Base-by-base conservation (phyloP, 2,797 vertebrate species). In the Alfaro cultratus region DNA sequence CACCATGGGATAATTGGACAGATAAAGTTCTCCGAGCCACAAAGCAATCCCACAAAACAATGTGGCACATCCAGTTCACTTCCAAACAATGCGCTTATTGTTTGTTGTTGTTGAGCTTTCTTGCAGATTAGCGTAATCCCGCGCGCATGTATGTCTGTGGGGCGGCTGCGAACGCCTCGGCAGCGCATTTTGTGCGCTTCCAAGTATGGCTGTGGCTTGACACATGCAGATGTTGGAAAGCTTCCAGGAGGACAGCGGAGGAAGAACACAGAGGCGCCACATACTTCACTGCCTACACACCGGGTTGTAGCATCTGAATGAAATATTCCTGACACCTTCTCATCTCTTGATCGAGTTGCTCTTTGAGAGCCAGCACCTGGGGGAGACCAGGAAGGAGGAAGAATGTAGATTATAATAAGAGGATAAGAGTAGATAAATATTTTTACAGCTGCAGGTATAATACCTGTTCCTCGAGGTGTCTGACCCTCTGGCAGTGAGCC, bases 381-480 rank as follows among this genome's bases (percentile, higher is more conserved):
- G 53, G 53, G n/a, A 70, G 77, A 45, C 10, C 80, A 72, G 80
- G 34, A 70, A 45, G 47, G 1, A 45, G 4, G 72, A 29, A 62
- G 15, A 21, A n/a, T n/a, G 29, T 10, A 64, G 18, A 62, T 64
- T 10, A 57, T 34, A 62, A 31, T 9, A 62, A 12, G 0, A 5
- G 13, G 11, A 47, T 29, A 51, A 41, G 39, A 67, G 26, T 5
- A 62, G 9, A 8, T 46, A 36, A 16, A 74, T 10, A 55, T 12
- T 10, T 34, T 73, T 5, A 8, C 12, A 46, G 16, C 41, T 43
- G 31, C 55, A 75, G 31, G 18, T 51, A 6, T 41, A 39, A 77
- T 89, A 96, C 96, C 96, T 97, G 96, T 16, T 95, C 93, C 79
- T 97, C 96, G 60, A 95, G 91, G 70, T 92, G 93, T 84, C 87